These are phyloP conservation scores for Scaptodrosophila latifasciaeformis DNA, from an alignment of 2,888 invertebrate species.

Conservation along the genomic window DNA sequence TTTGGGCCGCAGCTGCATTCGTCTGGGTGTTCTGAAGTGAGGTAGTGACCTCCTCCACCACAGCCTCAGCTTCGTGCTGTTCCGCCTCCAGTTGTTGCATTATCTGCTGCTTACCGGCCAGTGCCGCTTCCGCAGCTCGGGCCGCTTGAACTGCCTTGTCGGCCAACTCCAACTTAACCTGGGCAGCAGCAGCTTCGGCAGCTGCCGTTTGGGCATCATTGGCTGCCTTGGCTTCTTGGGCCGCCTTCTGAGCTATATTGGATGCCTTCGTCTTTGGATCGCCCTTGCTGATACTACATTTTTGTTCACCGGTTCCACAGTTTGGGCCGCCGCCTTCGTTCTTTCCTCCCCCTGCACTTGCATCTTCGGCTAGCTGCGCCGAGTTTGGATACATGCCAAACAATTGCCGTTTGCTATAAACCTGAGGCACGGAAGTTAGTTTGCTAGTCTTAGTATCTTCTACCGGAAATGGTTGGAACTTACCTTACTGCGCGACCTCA, in stretches of 20 bases:
- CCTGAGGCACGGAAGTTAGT: conserved; percentile 8
- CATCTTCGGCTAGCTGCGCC: conserved; percentile 14
- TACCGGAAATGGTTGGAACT: neutral
- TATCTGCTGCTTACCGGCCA: conserved; percentile 82
- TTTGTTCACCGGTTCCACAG: neutral
- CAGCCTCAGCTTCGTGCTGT: conserved; percentile 81
- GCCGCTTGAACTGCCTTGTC: conserved; percentile 84
- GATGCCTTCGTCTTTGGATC: conserved; percentile 77
- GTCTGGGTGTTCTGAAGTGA: conserved; percentile 80
- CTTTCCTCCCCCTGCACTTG: neutral
- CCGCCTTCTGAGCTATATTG: conserved; percentile 84
- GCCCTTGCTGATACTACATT: conserved; percentile 6
- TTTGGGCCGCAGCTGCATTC: conserved; percentile 80
- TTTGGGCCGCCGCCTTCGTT: neutral
- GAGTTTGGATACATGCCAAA: conserved; percentile 12
- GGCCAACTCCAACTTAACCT: conserved; percentile 83
- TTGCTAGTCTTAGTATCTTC: neutral
- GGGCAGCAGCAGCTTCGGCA: conserved; percentile 83
- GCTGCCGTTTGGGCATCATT: conserved; percentile 85
- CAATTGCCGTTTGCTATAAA: conserved; percentile 25
- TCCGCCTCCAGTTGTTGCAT: conserved; percentile 82
- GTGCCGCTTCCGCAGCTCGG: conserved; percentile 82
- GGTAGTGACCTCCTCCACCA: conserved; percentile 79
- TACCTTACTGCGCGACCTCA: conserved; percentile 29
- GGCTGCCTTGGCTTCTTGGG: conserved; percentile 82